These are phyloP conservation scores for Panthera uncia DNA, from an alignment of 2,113 vertebrate genomes.

Conservation along the genomic window DNA sequence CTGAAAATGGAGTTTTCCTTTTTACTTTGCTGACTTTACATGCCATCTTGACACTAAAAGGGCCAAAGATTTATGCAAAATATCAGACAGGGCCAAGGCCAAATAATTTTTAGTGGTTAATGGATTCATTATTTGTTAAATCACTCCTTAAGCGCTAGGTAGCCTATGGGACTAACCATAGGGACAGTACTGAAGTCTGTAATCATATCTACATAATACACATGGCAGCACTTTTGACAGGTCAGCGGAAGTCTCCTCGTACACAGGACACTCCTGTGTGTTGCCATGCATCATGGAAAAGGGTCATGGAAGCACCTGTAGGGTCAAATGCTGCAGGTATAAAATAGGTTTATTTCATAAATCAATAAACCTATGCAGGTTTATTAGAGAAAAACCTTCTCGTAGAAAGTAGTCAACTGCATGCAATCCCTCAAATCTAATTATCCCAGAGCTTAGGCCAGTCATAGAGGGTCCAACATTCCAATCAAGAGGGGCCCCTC, in stretches of 20 bases:
- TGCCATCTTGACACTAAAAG: neutral
- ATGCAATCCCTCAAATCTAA: neutral
- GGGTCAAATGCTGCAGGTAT: neutral
- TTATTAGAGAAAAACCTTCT: neutral
- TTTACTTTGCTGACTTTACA: neutral
- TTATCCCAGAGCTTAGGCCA: neutral
- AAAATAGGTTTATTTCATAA: neutral
- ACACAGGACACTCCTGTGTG: neutral
- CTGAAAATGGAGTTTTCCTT: neutral
- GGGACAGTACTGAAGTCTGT: neutral
- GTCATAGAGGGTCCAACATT: neutral
- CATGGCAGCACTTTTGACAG: neutral
- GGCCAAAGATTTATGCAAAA: neutral
- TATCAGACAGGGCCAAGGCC: neutral
- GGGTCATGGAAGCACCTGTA: neutral
- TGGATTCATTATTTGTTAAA: neutral
- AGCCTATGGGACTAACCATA: neutral
- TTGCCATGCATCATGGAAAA: neutral
- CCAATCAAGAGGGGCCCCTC: neutral
- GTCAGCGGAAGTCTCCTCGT: neutral
- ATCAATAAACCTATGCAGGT: too few relatives aligned
- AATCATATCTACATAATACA: neutral
- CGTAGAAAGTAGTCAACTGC: neutral
- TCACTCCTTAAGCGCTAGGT: neutral
- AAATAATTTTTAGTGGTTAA: neutral